Evolutionary conservation across 2,888 invertebrate genomes (phyloP), one percentile per base, ranked within the genome.

Genomic region (Gerris lacustris): DNA sequence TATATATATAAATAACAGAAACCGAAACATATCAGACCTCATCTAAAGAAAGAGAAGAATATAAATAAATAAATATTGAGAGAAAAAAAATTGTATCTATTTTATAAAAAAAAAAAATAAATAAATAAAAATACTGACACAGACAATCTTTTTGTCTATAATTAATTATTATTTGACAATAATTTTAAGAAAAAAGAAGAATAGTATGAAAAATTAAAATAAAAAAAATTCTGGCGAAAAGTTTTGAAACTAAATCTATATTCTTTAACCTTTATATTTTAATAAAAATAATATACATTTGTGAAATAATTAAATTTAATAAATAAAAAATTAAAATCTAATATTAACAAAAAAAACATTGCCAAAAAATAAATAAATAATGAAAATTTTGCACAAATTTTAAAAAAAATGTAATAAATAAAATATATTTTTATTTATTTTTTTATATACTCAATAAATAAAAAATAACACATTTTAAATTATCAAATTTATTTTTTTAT

Each of bases 61-160:
- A 55, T 55, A 55, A 55, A 55, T 55, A 55, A 55, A 55, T 55
- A 11, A 55, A 31, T 31, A 31, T 31, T 31, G 31, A 31, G 31
- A 31, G 31, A 31, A 31, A 31, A 2, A 31, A 31, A 31, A 31
- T 31, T 31, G 31, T 31, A 31, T 31, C 31, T 31, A 31, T 31
- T 31, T 31, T 31, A 31, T 31, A 31, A 31, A 31, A 55, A 55
- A 55, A 55, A 55, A 55, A 55, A 55, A 11, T 2, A 9, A 55
- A 55, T 4, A 4, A 55, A 55, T 55, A 2, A 11, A 4, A 11
- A 55, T 11, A 55, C 55, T 55, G 55, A 55, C 55, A 55, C 55
- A 55, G 55, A 55, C 55, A 55, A 55, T 55, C 55, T 55, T 55
- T 55, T 55, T 55, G 55, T 55, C 55, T 55, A 55, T 55, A 55